These are phyloP conservation scores for Linnaemya tessellans DNA, from an alignment of 2,888 invertebrate species.

Conservation along the genomic window DNA sequence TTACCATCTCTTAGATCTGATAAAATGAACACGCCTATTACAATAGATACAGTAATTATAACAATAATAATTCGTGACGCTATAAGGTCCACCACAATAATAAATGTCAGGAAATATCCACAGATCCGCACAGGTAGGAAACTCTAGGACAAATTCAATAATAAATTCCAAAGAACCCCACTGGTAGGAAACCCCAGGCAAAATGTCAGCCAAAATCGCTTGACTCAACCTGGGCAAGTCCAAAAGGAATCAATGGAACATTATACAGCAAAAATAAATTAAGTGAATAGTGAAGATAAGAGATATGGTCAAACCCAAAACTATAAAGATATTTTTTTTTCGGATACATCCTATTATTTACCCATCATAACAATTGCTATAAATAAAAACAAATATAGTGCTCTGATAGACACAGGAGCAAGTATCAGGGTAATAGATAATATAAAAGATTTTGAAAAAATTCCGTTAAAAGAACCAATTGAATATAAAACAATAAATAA, in stretches of 20 bases:
- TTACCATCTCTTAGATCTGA: no score
- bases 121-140: no score
- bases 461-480: no score
- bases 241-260: not conserved
- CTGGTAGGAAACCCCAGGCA: not conserved
- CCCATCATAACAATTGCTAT: not conserved
- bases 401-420: not conserved
- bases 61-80: not conserved
- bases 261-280: not conserved
- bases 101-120: not conserved
- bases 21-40: not conserved
- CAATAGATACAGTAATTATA: no score
- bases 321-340: no score
- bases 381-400: not conserved
- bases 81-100: not conserved
- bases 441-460: no score
- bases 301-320: not conserved
- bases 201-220: conserved; percentile 3
- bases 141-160: no score
- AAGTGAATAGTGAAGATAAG: not conserved
- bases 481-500: no score
- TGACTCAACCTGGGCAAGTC: not conserved
- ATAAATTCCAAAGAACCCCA: not conserved
- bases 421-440: not conserved
- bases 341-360: not conserved